Evolutionary conservation across 2,113 vertebrate species (phyloP).

Genomic region (Pollachius pollachius): DNA sequence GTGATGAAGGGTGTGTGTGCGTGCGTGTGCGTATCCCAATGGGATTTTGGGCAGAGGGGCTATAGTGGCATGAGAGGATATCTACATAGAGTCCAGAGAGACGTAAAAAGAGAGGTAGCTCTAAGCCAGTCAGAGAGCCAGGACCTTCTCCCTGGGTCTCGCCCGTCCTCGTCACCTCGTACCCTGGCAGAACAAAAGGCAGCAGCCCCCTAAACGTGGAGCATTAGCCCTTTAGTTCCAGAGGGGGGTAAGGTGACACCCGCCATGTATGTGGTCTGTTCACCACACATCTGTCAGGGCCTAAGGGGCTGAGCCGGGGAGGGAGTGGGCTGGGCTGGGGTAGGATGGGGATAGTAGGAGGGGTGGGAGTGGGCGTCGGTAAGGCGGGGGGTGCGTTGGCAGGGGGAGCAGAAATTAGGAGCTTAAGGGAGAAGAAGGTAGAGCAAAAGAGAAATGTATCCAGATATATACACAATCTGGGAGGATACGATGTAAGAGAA

Average conservation of each 20-base stretch:
- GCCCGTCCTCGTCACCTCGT: conserved; percentile 49
- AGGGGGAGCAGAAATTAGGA: conserved; percentile 31
- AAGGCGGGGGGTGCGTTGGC: conserved; percentile 14
- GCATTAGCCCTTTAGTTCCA: conserved; percentile 72
- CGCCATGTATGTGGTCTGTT: conserved; percentile 75
- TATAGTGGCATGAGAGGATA: background rate
- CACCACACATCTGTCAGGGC: conserved; percentile 72
- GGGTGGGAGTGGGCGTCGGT: background rate
- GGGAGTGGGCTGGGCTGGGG: conserved; percentile 24
- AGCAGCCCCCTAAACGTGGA: conserved; percentile 68
- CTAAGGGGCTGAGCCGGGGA: conserved; percentile 37
- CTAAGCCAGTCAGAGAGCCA: conserved; percentile 13
- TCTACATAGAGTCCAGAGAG: background rate
- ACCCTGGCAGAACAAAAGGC: conserved; percentile 62
- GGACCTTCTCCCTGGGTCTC: conserved; percentile 23
- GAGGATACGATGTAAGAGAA: background rate
- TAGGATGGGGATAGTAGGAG: background rate
- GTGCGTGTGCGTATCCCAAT: background rate
- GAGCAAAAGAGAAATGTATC: conserved; percentile 26
- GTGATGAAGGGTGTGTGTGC: too few species aligned
- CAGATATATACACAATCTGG: background rate
- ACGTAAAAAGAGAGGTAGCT: conserved; percentile 14
- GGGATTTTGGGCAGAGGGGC: background rate
- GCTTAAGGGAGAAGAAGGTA: conserved; percentile 38
- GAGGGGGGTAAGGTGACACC: conserved; percentile 72